These are phyloP conservation scores for Gymnorhina tibicen DNA, from an alignment of 2,113 vertebrate genomes.

Conservation along the genomic window DNA sequence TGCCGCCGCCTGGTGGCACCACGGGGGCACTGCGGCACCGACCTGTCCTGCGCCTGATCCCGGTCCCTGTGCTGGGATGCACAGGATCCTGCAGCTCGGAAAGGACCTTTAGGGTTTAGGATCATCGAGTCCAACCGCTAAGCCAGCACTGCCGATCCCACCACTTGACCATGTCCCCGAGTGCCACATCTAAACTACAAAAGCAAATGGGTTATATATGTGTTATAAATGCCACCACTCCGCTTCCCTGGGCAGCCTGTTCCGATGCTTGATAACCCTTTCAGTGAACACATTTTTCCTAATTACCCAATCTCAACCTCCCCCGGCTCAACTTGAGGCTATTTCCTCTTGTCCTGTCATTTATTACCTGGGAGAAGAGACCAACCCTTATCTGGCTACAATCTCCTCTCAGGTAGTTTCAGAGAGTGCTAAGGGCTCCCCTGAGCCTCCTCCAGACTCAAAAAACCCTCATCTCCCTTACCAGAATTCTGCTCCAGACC, in stretches of 20 bases:
- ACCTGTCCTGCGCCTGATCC: fast-evolving
- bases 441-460: not conserved
- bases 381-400: no score
- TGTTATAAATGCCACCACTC: not conserved
- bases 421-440: not conserved
- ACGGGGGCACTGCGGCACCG: not conserved
- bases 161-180: fast-evolving
- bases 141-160: no score
- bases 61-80: fast-evolving
- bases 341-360: not conserved
- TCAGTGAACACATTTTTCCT: not conserved
- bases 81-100: not conserved
- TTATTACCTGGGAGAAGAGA: not conserved
- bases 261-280: not conserved
- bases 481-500: not conserved
- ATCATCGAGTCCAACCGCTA: not conserved
- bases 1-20: not conserved
- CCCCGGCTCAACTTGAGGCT: not conserved
- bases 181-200: not conserved
- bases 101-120: no score
- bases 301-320: not conserved
- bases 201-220: not conserved
- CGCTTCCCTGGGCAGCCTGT: not conserved
- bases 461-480: not conserved
- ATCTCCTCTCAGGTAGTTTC: not conserved